Evolutionary conservation across 2,113 vertebrate species (phyloP), one percentile per base, ranked within the genome.

Genomic region (Fregetta grallaria): DNA sequence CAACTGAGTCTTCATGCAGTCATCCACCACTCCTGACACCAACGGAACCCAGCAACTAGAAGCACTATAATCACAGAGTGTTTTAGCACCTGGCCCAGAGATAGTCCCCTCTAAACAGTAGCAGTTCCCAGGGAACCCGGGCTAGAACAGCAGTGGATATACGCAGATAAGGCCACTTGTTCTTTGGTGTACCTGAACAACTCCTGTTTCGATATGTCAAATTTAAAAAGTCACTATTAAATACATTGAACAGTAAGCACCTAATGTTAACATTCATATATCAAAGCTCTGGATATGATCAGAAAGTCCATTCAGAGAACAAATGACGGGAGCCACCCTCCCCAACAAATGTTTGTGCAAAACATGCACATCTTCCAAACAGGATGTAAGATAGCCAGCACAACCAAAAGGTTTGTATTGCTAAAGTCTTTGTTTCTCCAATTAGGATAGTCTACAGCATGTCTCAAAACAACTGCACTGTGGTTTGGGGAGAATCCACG

Each of bases 101-200:
- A 15, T 3, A 45, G 50, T 14, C 25, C 49, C 12, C 7, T 49
- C 36, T 4, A 5, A 70, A 10, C 7, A 22, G 47, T 4, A 72
- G 36, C 52, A 38, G 38, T 15, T 90, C 25, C 45, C 23, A 55
- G 45, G 63, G 27, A 82, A 67, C 5, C 7, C 32, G 68, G 74
- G 45, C 70, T 82, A 63, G 36, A 90, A 76, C 70, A 92, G 84
- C 72, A 88, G 65, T 15, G 10, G 68, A 63, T 50, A 59, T 3
- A 36, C 2, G 11, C 16, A 81, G 78, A 29, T 74, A 96, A 97
- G 96, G 95, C 76, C 86, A 90, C 94, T 92, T 88, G 87, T 58
- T 97, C 94, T 97, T 95, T 94, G 85, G 77, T 85, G 92, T 45
- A 94, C 82, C 85, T 86, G 73, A 96, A 83, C 45, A 89, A 87